Evolutionary conservation across 1,140 invertebrate genomes (phyloP).

Genomic region (Himalopsyche phryganea): DNA sequence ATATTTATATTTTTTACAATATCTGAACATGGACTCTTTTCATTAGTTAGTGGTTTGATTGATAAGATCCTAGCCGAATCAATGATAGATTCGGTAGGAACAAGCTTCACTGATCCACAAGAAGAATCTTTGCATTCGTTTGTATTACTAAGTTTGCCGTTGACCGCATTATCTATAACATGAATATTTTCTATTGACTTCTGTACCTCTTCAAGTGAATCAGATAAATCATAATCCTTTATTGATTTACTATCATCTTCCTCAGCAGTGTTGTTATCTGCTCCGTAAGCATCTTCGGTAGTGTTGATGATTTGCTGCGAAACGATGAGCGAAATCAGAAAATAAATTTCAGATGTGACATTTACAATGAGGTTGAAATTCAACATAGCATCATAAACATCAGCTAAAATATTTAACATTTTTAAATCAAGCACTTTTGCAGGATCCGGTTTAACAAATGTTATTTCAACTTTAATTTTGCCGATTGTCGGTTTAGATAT

Average conservation of each 20-base stretch:
- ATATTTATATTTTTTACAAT: too few relatives aligned
- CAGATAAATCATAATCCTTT: too few relatives aligned
- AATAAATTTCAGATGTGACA: slow-evolving; percentile 46
- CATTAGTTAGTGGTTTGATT: too few relatives aligned
- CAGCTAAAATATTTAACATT: slow-evolving; percentile 41
- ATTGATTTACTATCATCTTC: not conserved
- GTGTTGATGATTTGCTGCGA: slow-evolving; percentile 43
- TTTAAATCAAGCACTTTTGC: slow-evolving; percentile 40
- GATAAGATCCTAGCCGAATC: too few relatives aligned
- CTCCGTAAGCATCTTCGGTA: slow-evolving; percentile 31
- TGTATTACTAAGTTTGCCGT: not conserved
- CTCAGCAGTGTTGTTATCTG: slow-evolving; percentile 25
- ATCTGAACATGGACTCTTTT: too few relatives aligned
- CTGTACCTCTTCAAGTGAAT: too few relatives aligned
- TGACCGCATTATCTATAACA: not conserved
- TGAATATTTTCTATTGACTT: not conserved
- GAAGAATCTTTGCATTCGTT: not conserved
- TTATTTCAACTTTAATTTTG: slow-evolving; percentile 37
- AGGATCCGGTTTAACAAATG: slow-evolving; percentile 39
- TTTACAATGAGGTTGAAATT: slow-evolving; percentile 47
- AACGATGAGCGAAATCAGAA: slow-evolving; percentile 45
- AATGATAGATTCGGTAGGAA: too few relatives aligned
- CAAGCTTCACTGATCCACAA: not conserved
- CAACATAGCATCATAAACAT: slow-evolving; percentile 44
- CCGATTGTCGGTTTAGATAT: not conserved